Base-by-base conservation (phyloP, 2,113 vertebrate genomes). In the Symphodus melops region DNA sequence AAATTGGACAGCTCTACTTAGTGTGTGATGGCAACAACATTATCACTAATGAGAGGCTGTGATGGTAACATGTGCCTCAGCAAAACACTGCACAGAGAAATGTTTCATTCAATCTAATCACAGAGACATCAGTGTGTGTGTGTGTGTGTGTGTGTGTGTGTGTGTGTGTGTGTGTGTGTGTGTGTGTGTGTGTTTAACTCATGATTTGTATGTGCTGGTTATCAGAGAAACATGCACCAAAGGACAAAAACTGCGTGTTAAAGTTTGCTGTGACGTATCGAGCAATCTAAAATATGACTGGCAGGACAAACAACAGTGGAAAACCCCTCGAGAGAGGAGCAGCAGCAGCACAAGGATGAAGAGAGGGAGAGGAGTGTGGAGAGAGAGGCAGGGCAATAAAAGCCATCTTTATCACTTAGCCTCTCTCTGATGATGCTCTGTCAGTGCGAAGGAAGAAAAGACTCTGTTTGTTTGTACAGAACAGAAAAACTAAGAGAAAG, bases 1-100 rank as follows among this genome's bases (percentile, higher is more conserved):
- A 75, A 72, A 88, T 71, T 9, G 42, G 75, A 80, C 69, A 55
- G 75, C 69, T 83, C 56, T 67, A 59, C 86, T 90, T 65, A 52
- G 33, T 42, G 60, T 53, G 42, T 6, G 58, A 76, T 42, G 60
- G 72, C 63, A 68, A 62, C 8, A 58, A 55, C 54, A 72, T 66
- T 20, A 65, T 72, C 69, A 69, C 52, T 53, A 39, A 0, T 68
- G 44, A 68, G 28, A 33, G 28, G 4, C 1, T 33, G 28, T 33
- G 28, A 33, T 33, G 28, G 28, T 33, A 5, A 4, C 28, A 33
- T 33, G 28, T 33, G 28, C 28, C 28, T 77, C 36, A 56, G 21
- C 64, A 68, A 77, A 61, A 73, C 46, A 54, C 19, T 36, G 68
- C 17, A 33, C 48, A 19, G 17, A 72, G 74, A 81, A 72, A 81